Evolutionary conservation across 2,888 invertebrate genomes (phyloP).

Genomic region (Lasioglossum marginatum): DNA sequence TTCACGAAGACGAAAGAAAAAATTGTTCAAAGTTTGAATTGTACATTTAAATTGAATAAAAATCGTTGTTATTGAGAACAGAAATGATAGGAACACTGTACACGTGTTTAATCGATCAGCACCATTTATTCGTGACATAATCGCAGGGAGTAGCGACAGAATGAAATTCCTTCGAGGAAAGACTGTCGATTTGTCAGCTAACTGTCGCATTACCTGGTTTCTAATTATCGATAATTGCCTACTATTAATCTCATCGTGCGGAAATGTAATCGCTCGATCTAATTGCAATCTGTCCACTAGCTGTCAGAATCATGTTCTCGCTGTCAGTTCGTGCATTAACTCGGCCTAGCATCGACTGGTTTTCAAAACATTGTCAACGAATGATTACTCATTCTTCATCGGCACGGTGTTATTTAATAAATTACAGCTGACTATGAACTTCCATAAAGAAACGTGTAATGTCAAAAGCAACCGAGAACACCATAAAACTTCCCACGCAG

Average conservation of each 20-base stretch:
- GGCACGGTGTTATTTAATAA: background rate
- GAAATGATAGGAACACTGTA: background rate
- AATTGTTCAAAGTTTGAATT: background rate
- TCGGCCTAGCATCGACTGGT: background rate
- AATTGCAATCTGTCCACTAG: constrained; percentile 26
- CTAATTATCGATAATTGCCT: constrained; percentile 36
- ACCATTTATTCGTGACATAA: background rate
- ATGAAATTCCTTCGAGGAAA: constrained; percentile 8
- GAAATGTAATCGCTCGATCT: constrained; percentile 20
- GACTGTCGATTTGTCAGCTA: constrained; percentile 4
- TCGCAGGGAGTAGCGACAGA: background rate
- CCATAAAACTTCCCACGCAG: background rate
- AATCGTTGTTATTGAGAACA: background rate
- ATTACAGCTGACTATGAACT: background rate
- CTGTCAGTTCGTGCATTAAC: background rate
- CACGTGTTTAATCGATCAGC: background rate
- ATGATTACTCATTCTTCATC: background rate
- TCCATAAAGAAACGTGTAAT: background rate
- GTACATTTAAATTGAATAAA: background rate
- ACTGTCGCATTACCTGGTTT: constrained; percentile 18
- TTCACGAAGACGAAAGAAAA: background rate
- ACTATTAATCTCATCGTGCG: background rate
- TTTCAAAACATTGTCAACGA: background rate
- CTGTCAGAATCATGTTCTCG: background rate
- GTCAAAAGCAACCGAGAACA: background rate